Evolutionary conservation across 2,797 vertebrate genomes (phyloP).

Genomic region (Centroberyx gerrardi): DNA sequence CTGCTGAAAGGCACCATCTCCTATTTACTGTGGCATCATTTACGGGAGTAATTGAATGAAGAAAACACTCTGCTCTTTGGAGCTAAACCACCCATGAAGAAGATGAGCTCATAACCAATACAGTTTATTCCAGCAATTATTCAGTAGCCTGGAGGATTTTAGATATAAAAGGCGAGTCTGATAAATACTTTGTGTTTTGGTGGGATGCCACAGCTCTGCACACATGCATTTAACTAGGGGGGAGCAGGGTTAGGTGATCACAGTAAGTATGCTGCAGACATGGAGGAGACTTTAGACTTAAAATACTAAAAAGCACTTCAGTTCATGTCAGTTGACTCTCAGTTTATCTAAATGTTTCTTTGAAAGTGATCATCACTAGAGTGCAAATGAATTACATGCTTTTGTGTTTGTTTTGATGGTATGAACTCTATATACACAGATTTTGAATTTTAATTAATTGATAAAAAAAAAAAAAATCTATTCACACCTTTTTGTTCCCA

Average conservation of each 20-base stretch:
- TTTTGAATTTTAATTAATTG: no score
- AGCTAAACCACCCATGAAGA: conserved; percentile 43
- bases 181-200: conserved; percentile 10
- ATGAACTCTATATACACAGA: no score
- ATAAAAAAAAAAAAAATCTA: no score
- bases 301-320: no score
- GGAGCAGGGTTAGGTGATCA: not conserved
- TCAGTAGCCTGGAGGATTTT: conserved; percentile 19
- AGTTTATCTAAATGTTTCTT: no score
- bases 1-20: conserved; percentile 27
- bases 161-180: conserved; percentile 11
- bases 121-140: conserved; percentile 49
- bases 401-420: no score
- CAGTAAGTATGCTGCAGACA: not conserved
- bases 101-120: conserved; percentile 36
- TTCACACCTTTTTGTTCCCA: no score
- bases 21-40: conserved; percentile 50
- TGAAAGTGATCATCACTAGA: no score
- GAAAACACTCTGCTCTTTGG: conserved; percentile 32
- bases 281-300: no score
- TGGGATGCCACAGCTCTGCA: not conserved
- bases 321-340: no score
- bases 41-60: conserved; percentile 48
- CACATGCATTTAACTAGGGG: not conserved
- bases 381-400: no score